Evolutionary conservation across 2,113 vertebrate species (phyloP).

Genomic region (Crypturellus undulatus): DNA sequence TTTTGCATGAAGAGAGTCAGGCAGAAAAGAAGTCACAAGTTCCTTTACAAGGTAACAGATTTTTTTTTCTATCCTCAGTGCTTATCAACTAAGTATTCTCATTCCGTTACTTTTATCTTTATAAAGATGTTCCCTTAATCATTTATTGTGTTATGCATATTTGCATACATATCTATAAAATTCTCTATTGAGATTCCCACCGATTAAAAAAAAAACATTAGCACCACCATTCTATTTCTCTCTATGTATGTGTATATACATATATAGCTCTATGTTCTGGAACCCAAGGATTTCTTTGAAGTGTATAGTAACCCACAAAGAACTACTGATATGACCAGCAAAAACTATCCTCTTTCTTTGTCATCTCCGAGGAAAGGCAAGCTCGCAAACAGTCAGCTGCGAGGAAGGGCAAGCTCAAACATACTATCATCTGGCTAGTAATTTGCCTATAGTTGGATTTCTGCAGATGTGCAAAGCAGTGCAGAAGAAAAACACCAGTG

Average conservation of each 20-base stretch:
- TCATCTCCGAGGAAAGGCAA: background rate
- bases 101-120: background rate
- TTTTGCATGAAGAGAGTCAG: background rate
- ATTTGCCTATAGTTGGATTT: background rate
- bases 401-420: background rate
- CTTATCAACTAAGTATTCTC: background rate
- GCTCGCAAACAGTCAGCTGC: background rate
- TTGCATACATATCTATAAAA: background rate
- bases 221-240: background rate
- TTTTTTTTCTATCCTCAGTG: background rate
- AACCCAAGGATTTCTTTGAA: background rate
- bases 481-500: background rate
- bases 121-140: background rate
- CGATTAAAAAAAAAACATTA: background rate
- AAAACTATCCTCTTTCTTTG: background rate
- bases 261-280: background rate
- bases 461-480: background rate
- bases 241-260: background rate
- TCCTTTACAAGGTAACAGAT: background rate
- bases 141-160: too few species aligned
- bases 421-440: rapidly evolving
- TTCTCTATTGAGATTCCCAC: background rate
- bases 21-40: background rate
- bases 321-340: background rate
- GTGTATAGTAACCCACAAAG: background rate